Conservation (phyloP, 1,140 invertebrate species). For the Ceratosolen solmsi region DNA sequence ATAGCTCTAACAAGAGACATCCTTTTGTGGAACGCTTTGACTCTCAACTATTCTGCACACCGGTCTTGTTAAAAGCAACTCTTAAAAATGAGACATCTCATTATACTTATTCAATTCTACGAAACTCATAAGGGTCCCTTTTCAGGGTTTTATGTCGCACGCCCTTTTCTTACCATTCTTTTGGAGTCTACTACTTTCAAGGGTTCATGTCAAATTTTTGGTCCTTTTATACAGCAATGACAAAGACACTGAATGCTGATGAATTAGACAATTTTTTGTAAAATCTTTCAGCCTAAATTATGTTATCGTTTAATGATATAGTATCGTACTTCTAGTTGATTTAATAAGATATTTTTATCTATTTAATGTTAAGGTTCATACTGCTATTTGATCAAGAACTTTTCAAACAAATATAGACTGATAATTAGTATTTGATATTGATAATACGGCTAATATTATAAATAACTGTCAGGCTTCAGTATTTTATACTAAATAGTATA, state of each 20-base stretch:
- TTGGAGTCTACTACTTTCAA: neutral
- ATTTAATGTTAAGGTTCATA: too few species aligned
- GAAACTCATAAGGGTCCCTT: slow-evolving; percentile 18
- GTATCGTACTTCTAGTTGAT: slow-evolving; percentile 3
- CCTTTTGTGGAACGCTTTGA: slow-evolving; percentile 36
- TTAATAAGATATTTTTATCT: too few species aligned
- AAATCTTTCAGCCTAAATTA: slow-evolving; percentile 8
- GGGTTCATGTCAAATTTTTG: neutral
- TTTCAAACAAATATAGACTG: too few species aligned
- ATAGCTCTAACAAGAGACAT: slow-evolving; percentile 7
- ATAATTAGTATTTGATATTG: too few species aligned
- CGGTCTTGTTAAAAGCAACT: neutral
- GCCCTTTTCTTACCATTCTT: slow-evolving; percentile 27
- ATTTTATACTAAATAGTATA: too few species aligned
- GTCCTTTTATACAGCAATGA: neutral
- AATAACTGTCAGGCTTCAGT: too few species aligned
- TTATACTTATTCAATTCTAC: slow-evolving; percentile 41
- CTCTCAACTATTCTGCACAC: neutral
- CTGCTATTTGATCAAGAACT: too few species aligned
- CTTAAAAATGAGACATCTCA: slow-evolving; percentile 47
- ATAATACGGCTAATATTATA: too few species aligned
- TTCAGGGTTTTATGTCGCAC: slow-evolving; percentile 17
- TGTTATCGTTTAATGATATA: neutral
- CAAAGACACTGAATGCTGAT: neutral
- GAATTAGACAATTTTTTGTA: slow-evolving; percentile 10